Percentiles rank a stretch among this genome's conserved stretches.
Conservation (phyloP, 2,113 vertebrate species). For the Colistium nudipinnis region DNA sequence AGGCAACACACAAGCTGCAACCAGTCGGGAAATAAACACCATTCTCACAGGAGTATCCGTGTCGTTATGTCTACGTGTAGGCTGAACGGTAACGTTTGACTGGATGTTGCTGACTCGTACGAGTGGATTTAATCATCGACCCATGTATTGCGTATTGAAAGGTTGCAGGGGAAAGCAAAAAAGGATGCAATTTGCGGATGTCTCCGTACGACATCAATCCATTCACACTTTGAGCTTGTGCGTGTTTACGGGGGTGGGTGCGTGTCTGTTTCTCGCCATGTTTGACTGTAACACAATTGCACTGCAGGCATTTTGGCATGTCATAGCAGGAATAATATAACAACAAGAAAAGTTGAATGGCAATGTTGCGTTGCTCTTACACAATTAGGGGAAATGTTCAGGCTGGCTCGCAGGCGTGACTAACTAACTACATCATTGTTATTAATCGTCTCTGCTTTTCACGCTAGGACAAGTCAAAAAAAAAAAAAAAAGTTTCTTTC, state of each 20-base stretch:
- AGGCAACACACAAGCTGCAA: constrained; percentile 32
- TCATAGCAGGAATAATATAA: constrained; percentile 18
- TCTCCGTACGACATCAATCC: too few species aligned
- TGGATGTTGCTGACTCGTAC: background rate
- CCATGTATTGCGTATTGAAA: background rate
- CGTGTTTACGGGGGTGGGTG: background rate
- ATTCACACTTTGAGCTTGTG: background rate
- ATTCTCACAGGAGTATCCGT: background rate
- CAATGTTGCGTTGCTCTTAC: background rate
- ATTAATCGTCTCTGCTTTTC: background rate
- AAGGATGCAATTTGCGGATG: too few species aligned
- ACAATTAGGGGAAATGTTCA: background rate
- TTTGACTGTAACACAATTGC: background rate
- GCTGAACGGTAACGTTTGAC: background rate
- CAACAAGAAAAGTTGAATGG: background rate
- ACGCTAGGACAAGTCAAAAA: background rate
- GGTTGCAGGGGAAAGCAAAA: background rate
- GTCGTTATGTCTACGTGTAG: background rate
- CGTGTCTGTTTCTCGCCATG: constrained; percentile 1
- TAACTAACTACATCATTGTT: background rate
- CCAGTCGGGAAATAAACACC: constrained; percentile 15
- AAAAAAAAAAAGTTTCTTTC: background rate
- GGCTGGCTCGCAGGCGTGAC: too few species aligned
- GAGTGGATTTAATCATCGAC: background rate
- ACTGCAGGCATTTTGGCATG: constrained; percentile 8